Percentiles rank a stretch among this genome's conserved stretches.
Conservation (phyloP, 2,113 vertebrate species). For the Corythoichthys intestinalis region DNA sequence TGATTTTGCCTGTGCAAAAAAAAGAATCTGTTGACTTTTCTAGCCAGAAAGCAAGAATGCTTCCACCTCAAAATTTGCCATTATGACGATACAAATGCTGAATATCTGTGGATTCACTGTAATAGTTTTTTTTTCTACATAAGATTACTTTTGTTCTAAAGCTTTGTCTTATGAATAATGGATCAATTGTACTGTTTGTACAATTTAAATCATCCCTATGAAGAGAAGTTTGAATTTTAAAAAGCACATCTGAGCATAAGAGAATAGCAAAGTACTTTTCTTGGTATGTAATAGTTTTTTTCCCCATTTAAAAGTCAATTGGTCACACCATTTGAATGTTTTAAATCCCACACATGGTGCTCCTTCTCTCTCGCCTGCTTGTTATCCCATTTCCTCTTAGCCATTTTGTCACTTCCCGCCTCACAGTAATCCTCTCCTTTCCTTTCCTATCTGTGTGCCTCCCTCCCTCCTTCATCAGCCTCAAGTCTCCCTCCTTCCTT, state of each 20-base stretch:
- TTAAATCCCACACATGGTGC: conserved; percentile 15
- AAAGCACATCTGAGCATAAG: not conserved
- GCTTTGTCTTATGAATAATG: not conserved
- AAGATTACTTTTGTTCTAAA: not conserved
- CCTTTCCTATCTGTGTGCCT: conserved; percentile 22
- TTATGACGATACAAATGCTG: too few species aligned
- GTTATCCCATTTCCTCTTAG: conserved; percentile 41
- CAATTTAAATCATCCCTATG: not conserved
- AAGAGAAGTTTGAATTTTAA: not conserved
- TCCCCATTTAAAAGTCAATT: not conserved
- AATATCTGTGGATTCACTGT: too few species aligned
- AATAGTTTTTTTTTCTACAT: not conserved
- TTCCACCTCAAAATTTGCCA: too few species aligned
- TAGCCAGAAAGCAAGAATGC: too few species aligned
- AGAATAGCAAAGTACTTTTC: not conserved
- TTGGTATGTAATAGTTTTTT: not conserved
- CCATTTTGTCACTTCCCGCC: conserved; percentile 42
- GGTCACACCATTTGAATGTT: conserved; percentile 7
- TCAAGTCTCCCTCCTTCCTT: conserved; percentile 37
- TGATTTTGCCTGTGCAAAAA: too few species aligned
- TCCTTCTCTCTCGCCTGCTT: conserved; percentile 14
- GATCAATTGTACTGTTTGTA: not conserved
- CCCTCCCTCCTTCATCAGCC: conserved; percentile 47
- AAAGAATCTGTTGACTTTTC: too few species aligned
- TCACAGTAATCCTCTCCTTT: conserved; percentile 36